Evolutionary conservation across 2,113 vertebrate genomes (phyloP).

Genomic region (Tringa solitaria): DNA sequence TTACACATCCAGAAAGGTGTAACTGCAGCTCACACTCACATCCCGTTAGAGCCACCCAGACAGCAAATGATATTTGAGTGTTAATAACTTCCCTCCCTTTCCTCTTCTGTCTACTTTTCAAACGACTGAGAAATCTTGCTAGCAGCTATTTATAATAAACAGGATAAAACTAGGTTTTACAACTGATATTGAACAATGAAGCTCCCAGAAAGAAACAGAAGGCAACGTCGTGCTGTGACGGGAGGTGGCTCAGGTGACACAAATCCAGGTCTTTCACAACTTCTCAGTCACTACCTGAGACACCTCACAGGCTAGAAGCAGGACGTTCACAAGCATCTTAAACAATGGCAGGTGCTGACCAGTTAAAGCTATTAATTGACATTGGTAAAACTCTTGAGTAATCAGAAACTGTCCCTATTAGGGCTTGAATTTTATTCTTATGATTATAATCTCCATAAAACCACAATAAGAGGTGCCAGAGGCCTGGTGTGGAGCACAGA

Average conservation of each 20-base stretch:
- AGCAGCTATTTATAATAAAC: neutral
- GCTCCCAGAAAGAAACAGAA: neutral
- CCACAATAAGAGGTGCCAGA: neutral
- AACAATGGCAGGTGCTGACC: neutral
- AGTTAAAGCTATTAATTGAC: neutral
- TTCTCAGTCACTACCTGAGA: neutral
- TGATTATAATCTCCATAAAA: neutral
- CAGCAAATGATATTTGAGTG: neutral
- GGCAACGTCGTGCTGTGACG: accelerated
- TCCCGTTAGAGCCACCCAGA: neutral
- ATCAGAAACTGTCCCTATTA: neutral
- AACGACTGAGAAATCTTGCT: neutral
- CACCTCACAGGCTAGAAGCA: accelerated
- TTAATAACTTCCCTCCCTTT: neutral
- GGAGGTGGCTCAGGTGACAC: neutral
- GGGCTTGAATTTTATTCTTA: neutral
- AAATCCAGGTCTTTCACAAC: neutral
- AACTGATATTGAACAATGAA: neutral
- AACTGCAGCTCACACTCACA: neutral
- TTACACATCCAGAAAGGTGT: neutral
- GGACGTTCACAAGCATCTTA: neutral
- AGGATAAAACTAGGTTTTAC: neutral
- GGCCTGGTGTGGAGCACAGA: neutral
- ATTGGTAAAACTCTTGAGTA: neutral
- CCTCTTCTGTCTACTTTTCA: neutral